Evolutionary conservation across 2,888 invertebrate genomes (phyloP), one percentile per base, ranked within the genome.

Genomic region (Thera britannica): DNA sequence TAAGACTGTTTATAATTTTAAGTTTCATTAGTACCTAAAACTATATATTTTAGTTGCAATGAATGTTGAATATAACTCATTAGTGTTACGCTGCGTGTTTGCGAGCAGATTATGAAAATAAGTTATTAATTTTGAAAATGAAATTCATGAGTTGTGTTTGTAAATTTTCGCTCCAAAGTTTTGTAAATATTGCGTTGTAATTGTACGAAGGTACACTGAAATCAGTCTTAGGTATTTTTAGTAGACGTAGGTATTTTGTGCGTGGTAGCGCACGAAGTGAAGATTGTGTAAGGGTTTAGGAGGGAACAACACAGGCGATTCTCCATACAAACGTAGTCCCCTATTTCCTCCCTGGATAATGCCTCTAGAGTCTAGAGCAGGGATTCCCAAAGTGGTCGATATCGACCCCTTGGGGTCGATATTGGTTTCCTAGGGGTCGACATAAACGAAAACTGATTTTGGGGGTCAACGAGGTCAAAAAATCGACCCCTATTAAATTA

Each of bases 1-100:
- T 80, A 80, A 81, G 82, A 82, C 82, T 82, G 82, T 74, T 80
- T 75, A 66, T 67, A 70, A 69, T 46, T 77, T 71, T 78, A 77
- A 77, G 77, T 68, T 71, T 56, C 23, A 54, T 44, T 46, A 46
- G 1, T 46, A 46, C 44, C 44, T 46, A 9, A 44, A 5, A 38
- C 11, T 57, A 54, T 65, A 34, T 57, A 66, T 68, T 68, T 68
- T 62, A 35, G 56, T 70, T 74, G 44, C 58, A 52, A 60, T 71
- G 6, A 35, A 58, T 59, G 58, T 68, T 72, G 59, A 60, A 57
- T 52, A 64, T 46, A 67, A 59, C 63, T 58, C 58, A 51, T 58
- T 58, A 63, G 11, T 63, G 51, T 57, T 41, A 63, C 49, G 52
- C 38, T 60, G 51, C 12, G 6, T 52, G 12, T 56, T 54, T 54